A percentile compares a stretch with the other conserved stretches of the same genome.
Evolutionary conservation across 2,888 invertebrate genomes (phyloP).

Genomic region (Parthenolecanium corni): DNA sequence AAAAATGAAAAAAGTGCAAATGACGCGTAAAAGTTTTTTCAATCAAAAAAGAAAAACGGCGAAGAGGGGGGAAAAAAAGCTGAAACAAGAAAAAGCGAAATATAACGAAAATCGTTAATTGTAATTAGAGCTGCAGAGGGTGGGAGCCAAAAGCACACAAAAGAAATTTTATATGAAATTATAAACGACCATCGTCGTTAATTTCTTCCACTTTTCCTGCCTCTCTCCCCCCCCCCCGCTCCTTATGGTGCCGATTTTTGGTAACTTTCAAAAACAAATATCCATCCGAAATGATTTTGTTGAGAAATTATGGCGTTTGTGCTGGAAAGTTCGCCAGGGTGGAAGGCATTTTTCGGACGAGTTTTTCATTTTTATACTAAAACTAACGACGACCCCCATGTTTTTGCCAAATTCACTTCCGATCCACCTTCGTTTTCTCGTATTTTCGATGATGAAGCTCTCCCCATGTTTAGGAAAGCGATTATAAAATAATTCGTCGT

Average conservation of each 20-base stretch:
- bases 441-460: not conserved
- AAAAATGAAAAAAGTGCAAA: slow-evolving; percentile 26
- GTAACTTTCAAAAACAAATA: slow-evolving; percentile 28
- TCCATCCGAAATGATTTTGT: slow-evolving; percentile 16
- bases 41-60: not conserved
- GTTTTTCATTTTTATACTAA: slow-evolving; percentile 14
- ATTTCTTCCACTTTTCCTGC: not conserved
- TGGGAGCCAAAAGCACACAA: not conserved
- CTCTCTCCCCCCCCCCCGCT: too few relatives aligned
- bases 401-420: slow-evolving; percentile 16
- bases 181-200: slow-evolving; percentile 14
- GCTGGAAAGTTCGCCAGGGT: too few relatives aligned
- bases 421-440: not conserved
- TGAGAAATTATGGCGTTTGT: slow-evolving; percentile 13
- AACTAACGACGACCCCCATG: slow-evolving; percentile 21
- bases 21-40: slow-evolving; percentile 26
- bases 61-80: slow-evolving; percentile 1
- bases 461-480: not conserved
- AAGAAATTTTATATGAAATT: slow-evolving; percentile 6
- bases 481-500: slow-evolving; percentile 15
- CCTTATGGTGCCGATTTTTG: not conserved
- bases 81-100: slow-evolving; percentile 7
- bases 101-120: slow-evolving; percentile 15
- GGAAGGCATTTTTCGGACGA: not conserved
- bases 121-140: slow-evolving; percentile 14